Evolutionary conservation across 2,888 invertebrate genomes (phyloP).

Genomic region (Lasioglossum zephyrum): DNA sequence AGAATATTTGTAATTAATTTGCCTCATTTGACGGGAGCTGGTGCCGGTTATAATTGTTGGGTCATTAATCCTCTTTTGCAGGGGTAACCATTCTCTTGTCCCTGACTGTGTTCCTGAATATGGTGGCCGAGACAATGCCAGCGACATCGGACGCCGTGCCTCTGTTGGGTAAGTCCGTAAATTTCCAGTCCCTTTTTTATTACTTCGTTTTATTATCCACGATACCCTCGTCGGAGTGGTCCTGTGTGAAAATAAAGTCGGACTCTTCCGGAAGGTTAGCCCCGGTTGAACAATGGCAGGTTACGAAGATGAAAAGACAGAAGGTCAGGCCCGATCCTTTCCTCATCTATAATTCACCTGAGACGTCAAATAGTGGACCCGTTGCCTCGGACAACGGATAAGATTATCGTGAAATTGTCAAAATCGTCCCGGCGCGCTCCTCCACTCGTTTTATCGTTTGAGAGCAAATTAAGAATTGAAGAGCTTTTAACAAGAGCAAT

Average conservation of each 20-base stretch:
- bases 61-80: constrained; percentile 84
- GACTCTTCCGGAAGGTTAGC: neutral
- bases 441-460: neutral
- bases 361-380: constrained; percentile 28
- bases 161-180: constrained; percentile 88
- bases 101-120: constrained; percentile 98
- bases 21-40: constrained; percentile 11
- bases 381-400: neutral
- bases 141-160: constrained; percentile 98
- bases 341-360: constrained; percentile 44
- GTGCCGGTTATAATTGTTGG: constrained; percentile 66
- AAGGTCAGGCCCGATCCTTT: constrained; percentile 17
- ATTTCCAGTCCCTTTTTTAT: constrained; percentile 33
- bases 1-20: constrained; percentile 43
- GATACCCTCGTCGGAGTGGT: neutral
- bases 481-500: neutral
- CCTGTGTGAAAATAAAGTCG: constrained; percentile 28
- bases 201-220: constrained; percentile 36
- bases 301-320: constrained; percentile 23
- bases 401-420: constrained; percentile 2
- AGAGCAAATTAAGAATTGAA: constrained; percentile 11
- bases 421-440: neutral
- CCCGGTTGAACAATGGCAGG: constrained; percentile 27
- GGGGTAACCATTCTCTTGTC: constrained; percentile 99
- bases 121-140: constrained; percentile 99